phyloP scores from a whole-genome alignment of 2,888 invertebrate species.

The Hermodice carunculata region DNA sequence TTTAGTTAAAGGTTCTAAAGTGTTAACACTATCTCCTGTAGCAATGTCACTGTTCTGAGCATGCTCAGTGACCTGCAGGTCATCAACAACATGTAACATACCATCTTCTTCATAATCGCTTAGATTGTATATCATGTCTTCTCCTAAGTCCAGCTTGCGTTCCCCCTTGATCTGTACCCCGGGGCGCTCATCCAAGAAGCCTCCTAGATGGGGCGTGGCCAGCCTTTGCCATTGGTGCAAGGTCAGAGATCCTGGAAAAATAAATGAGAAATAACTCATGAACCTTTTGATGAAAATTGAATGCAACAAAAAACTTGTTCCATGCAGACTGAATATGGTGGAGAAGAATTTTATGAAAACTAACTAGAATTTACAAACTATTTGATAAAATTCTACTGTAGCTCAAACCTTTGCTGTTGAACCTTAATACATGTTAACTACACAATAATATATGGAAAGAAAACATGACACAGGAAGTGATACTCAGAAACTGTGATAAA shows the following conservation, averaged over 20 bases:
- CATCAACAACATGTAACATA: slow-evolving; percentile 32
- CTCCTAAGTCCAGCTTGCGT: slow-evolving; percentile 54
- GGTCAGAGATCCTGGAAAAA: slow-evolving; percentile 79
- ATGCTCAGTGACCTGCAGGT: slow-evolving; percentile 7
- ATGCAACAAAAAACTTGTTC: too few relatives aligned
- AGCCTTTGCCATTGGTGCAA: slow-evolving; percentile 94
- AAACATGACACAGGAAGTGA: too few relatives aligned
- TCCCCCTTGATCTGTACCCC: slow-evolving; percentile 81
- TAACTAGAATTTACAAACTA: too few relatives aligned
- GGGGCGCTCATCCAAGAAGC: slow-evolving; percentile 89
- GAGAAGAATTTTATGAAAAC: not conserved
- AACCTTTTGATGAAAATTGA: not conserved
- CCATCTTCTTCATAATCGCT: slow-evolving; percentile 80
- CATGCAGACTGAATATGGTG: not conserved
- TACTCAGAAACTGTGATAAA: too few relatives aligned
- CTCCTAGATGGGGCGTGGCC: slow-evolving; percentile 92
- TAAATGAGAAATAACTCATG: too few relatives aligned
- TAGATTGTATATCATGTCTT: slow-evolving; percentile 78
- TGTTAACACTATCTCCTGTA: too few relatives aligned
- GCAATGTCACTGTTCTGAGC: too few relatives aligned
- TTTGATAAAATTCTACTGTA: too few relatives aligned
- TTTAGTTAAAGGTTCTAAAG: too few relatives aligned
- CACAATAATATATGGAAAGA: too few relatives aligned
- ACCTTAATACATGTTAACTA: too few relatives aligned
- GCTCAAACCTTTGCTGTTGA: too few relatives aligned